These are phyloP conservation scores for Homarus gammarus DNA, from an alignment of 2,888 invertebrate genomes.

Conservation along the genomic window DNA sequence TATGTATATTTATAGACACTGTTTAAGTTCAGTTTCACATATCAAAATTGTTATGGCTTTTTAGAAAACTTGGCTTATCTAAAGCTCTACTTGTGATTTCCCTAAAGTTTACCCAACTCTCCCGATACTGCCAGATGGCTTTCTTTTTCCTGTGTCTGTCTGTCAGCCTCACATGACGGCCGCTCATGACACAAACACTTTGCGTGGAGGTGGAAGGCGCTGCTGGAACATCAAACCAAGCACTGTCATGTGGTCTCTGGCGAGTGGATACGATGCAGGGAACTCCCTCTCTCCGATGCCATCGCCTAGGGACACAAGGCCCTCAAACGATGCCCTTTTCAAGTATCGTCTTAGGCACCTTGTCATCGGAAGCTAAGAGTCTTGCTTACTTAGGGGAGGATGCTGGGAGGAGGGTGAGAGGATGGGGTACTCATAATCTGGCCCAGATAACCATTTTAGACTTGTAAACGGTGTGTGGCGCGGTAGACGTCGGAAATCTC, in stretches of 20 bases:
- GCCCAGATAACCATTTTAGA: constrained; percentile 19
- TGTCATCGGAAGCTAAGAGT: constrained; percentile 40
- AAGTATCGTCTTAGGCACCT: constrained; percentile 36
- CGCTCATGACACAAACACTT: neutral
- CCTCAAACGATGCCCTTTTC: neutral
- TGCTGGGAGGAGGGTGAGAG: constrained; percentile 19
- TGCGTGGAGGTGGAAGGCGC: neutral
- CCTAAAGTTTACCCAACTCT: neutral
- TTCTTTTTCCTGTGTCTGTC: neutral
- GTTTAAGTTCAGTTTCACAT: constrained; percentile 25
- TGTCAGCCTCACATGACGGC: neutral
- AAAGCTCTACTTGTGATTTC: constrained; percentile 16
- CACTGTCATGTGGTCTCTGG: neutral
- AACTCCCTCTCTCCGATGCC: neutral
- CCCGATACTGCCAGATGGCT: neutral
- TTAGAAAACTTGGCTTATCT: constrained; percentile 27
- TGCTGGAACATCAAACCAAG: neutral
- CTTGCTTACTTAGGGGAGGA: neutral
- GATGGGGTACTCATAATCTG: neutral
- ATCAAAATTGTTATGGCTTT: constrained; percentile 26
- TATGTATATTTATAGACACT: constrained; percentile 9
- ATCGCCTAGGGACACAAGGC: neutral
- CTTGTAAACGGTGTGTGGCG: constrained; percentile 51
- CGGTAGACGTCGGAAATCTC: constrained; percentile 72
- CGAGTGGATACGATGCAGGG: constrained; percentile 1